A percentile compares a stretch with the other conserved stretches of the same genome.
These are phyloP conservation scores for Mythimna impura DNA, from an alignment of 2,888 invertebrate species.

Conservation along the genomic window DNA sequence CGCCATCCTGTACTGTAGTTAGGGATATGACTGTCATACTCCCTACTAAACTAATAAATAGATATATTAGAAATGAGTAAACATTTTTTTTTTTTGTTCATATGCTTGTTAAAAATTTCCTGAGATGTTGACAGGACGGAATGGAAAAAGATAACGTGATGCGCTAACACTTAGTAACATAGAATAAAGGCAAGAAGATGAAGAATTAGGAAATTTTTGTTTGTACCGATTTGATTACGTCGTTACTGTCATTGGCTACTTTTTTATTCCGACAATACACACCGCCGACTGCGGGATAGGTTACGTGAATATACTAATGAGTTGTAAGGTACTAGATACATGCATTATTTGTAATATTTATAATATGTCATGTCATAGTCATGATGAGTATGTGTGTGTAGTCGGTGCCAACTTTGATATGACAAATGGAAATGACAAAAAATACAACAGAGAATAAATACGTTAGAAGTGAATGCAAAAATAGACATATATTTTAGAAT, in stretches of 20 bases:
- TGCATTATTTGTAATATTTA: neutral
- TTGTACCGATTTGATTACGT: too few relatives aligned
- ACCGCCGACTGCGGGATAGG: too few relatives aligned
- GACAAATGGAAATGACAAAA: constrained; percentile 19
- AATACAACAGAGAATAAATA: constrained; percentile 6
- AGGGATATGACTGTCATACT: constrained; percentile 23
- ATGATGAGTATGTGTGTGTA: neutral
- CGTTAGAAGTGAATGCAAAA: constrained; percentile 4
- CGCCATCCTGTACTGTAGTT: constrained; percentile 46
- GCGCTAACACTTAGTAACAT: neutral
- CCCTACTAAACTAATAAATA: neutral
- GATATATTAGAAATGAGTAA: neutral
- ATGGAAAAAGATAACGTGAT: neutral
- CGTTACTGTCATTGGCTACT: neutral
- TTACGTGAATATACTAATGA: too few relatives aligned
- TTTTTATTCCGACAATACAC: too few relatives aligned
- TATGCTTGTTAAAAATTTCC: neutral
- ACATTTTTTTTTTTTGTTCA: neutral
- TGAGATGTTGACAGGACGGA: neutral
- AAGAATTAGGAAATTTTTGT: neutral
- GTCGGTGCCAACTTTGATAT: constrained; percentile 1
- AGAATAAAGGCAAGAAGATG: neutral
- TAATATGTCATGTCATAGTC: neutral
- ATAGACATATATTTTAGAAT: constrained; percentile 1
- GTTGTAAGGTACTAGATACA: constrained; percentile 3